Evolutionary conservation across 2,888 invertebrate species (phyloP), one percentile per base, ranked within the genome.

Genomic region (Archips crataeganus): DNA sequence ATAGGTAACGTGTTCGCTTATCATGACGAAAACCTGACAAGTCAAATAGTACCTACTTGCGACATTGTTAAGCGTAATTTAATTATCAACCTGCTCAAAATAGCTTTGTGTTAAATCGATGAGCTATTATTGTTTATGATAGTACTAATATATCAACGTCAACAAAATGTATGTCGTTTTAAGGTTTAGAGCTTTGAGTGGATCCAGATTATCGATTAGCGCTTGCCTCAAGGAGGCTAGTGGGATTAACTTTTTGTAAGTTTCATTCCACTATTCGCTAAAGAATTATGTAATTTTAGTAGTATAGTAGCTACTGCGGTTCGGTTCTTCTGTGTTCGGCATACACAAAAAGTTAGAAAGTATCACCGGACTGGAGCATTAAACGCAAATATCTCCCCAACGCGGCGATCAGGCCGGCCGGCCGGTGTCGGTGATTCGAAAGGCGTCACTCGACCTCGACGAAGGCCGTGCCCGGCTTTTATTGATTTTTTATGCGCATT

Each of bases 401-500:
- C 76, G 80, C 78, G 80, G 78, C 77, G 79, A 79, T 75, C 42
- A 79, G 78, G 79, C 77, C 80, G 84, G 42, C 54, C 54, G 66
- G 45, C 57, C 54, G 66, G 54, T 66, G 64, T 15, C 61, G 81
- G 80, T 82, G 83, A 84, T 83, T 82, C 75, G 74, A 77, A 82
- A 77, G 78, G 75, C 85, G 87, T 85, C 90, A 85, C 78, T 82
- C 90, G 93, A 93, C 93, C 93, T 91, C 92, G 81, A 79, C 88
- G 90, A 91, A 93, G 93, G 92, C 93, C 92, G 89, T 82, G 85
- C 90, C 90, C 91, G 89, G 90, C 88, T 85, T 88, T 90, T 93
- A 93, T 94, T 93, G 93, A 93, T 93, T 93, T 93, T 93, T 93
- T 93, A 93, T 92, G 92, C 92, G 92, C 92, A 90, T 90, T 93